A percentile compares a stretch with the other conserved stretches of the same genome.
phyloP scores from a whole-genome alignment of 2,797 vertebrate species.

The Remorina albescens region DNA sequence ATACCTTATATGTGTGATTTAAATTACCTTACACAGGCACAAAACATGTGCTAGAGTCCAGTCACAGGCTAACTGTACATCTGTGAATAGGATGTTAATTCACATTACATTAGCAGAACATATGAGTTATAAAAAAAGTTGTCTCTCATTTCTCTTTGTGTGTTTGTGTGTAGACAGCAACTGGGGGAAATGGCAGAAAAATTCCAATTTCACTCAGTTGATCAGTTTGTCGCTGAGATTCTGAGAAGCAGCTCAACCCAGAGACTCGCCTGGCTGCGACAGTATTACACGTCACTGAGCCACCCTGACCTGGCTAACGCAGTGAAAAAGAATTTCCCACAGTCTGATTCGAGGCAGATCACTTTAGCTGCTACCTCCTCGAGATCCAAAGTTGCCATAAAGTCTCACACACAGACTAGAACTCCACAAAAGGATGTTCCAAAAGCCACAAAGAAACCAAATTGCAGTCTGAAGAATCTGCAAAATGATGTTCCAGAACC shows the following conservation, averaged over 20 bases:
- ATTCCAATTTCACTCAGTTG: slow-evolving; percentile 83
- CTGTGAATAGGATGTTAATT: slow-evolving; percentile 8
- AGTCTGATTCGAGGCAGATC: slow-evolving; percentile 50
- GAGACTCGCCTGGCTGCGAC: slow-evolving; percentile 85
- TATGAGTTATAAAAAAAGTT: slow-evolving; percentile 3
- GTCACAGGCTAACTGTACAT: neutral
- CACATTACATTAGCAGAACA: neutral
- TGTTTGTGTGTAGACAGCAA: slow-evolving; percentile 85
- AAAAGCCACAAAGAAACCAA: slow-evolving; percentile 52
- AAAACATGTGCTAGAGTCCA: slow-evolving; percentile 14
- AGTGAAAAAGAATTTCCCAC: slow-evolving; percentile 76
- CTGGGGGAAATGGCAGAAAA: slow-evolving; percentile 90
- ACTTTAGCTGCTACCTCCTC: slow-evolving; percentile 27
- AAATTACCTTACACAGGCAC: slow-evolving; percentile 12
- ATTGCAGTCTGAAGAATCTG: slow-evolving; percentile 27
- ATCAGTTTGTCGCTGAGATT: slow-evolving; percentile 86
- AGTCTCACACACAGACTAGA: slow-evolving; percentile 31
- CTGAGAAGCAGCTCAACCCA: slow-evolving; percentile 83
- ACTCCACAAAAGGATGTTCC: slow-evolving; percentile 34
- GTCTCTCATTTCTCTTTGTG: neutral
- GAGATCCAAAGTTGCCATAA: slow-evolving; percentile 26
- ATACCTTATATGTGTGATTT: slow-evolving; percentile 30
- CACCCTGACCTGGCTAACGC: slow-evolving; percentile 82
- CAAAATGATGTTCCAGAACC: slow-evolving; percentile 34
- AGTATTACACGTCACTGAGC: slow-evolving; percentile 86